Evolutionary conservation across 2,113 vertebrate species (phyloP), one percentile per base, ranked within the genome.

Genomic region (Corydoras sp.): DNA sequence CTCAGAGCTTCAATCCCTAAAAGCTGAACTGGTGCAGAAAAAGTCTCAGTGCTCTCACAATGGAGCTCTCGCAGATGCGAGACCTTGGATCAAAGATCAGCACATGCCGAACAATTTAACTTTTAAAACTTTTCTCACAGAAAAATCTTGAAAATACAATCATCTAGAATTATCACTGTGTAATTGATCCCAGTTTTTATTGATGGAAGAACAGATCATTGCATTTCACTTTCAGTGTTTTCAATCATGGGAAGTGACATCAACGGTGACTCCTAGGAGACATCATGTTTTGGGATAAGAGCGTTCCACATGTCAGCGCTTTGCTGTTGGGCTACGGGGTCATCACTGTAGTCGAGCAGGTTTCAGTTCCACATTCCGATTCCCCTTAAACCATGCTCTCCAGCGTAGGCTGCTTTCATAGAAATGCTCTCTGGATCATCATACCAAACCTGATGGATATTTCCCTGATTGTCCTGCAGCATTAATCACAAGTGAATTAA

Each of bases 291-390:
- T 2, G 86, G 89, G 58, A 84, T 87, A 69, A 99, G 86, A 48
- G 87, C 94, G 60, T 91, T 83, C 96, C 96, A 99, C 97, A 98
- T 98, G 75, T 83, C 85, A 62, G 82, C 56, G 0, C 90, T 92
- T 86, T 98, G 94, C 72, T 91, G 76, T 81, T 81, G 82, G 63
- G 91, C 91, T 43, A 75, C 69, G 8, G 85, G 15, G 49, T 91
- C 85, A 51, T 69, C 62, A 0, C 89, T 90, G 82, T 98, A 96
- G 85, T 97, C 90, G 54, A 98, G 89, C 75, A 91, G 88, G 80
- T 96, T 89, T 73, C 88, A 93, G 24, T 95, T 94, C 97, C 96
- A 99, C 94, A 96, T 93, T 67, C 97, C 95, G 55, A 94, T 90
- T 50, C 95, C 96, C n/a, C 90, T 87, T 74, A 99, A 80, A 15